These are phyloP conservation scores for Phymatocera aterrima DNA, from an alignment of 2,888 invertebrate species.

Conservation along the genomic window DNA sequence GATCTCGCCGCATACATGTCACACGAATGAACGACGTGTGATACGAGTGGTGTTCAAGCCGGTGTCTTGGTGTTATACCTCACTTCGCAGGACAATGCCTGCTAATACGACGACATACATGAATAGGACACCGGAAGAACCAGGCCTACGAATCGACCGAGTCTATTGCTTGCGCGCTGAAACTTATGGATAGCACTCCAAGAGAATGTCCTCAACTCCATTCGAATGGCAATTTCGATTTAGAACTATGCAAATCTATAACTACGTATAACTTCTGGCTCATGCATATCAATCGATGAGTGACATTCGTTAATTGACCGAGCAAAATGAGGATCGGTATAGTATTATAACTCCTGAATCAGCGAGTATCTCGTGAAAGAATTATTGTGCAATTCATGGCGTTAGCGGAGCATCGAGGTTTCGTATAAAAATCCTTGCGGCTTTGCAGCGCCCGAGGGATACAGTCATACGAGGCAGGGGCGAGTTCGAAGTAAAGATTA, in stretches of 20 bases:
- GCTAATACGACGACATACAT: background rate
- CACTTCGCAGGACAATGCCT: background rate
- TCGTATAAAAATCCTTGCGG: too few relatives aligned
- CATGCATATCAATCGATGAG: too few relatives aligned
- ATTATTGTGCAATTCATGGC: too few relatives aligned
- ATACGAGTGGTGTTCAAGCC: background rate
- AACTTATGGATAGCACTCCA: background rate
- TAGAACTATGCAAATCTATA: background rate
- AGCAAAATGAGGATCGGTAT: too few relatives aligned
- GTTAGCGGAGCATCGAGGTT: too few relatives aligned
- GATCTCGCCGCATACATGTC: constrained; percentile 24
- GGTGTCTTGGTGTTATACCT: background rate
- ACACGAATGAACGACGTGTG: background rate
- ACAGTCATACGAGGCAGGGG: too few relatives aligned
- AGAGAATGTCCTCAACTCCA: background rate
- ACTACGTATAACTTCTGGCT: background rate
- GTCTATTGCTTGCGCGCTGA: background rate
- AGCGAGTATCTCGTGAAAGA: too few relatives aligned
- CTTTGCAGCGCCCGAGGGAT: too few relatives aligned
- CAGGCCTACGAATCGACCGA: background rate
- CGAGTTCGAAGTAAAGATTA: too few relatives aligned
- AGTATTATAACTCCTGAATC: too few relatives aligned
- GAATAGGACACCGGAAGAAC: background rate
- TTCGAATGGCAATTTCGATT: background rate
- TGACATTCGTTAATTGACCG: too few relatives aligned